phyloP scores from a whole-genome alignment of 2,797 vertebrate genomes.

The Pelochelys cantorii region DNA sequence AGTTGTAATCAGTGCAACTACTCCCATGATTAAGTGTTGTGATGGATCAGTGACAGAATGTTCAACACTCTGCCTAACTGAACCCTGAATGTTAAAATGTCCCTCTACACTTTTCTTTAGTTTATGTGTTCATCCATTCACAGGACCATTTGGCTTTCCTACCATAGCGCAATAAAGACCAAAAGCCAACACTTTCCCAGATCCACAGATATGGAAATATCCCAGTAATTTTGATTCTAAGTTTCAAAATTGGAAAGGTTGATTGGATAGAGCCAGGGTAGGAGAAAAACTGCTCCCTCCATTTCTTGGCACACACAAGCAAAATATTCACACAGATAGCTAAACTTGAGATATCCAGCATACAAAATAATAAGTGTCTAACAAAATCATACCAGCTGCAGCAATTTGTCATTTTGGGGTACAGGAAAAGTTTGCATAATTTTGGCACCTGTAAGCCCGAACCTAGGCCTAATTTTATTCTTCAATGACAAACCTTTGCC shows the following conservation, averaged over 20 bases:
- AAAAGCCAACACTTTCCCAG: background rate
- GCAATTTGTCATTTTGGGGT: background rate
- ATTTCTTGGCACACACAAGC: background rate
- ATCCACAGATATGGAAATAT: background rate
- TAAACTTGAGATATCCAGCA: background rate
- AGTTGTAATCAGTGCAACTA: background rate
- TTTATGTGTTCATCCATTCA: background rate
- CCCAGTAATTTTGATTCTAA: background rate
- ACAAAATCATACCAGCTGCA: background rate
- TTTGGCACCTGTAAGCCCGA: conserved; percentile 5
- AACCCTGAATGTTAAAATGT: background rate
- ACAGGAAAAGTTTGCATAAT: background rate
- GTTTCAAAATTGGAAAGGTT: background rate
- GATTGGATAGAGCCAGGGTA: background rate
- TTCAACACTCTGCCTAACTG: background rate
- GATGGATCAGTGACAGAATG: background rate
- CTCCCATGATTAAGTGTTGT: background rate
- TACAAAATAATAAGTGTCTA: background rate
- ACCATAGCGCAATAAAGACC: background rate
- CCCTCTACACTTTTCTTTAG: background rate
- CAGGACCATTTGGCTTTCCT: background rate
- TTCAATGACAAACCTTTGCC: background rate
- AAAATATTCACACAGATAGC: background rate
- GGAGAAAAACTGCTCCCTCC: background rate
- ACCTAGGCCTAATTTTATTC: background rate